Base-by-base conservation (phyloP, 2,113 vertebrate species). In the Penelope pileata region DNA sequence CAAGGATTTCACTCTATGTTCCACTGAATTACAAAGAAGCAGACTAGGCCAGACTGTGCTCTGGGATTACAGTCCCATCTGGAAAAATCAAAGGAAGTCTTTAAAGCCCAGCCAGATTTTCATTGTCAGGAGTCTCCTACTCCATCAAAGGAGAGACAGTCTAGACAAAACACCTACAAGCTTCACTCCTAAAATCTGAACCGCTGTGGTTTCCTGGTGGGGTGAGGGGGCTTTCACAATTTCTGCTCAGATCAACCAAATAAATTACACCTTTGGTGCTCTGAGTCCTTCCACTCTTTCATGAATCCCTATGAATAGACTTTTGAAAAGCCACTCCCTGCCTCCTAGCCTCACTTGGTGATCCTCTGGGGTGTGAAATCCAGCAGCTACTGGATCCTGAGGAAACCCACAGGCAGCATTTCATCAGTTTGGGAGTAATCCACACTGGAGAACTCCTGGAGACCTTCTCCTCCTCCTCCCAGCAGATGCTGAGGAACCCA, bases 161-260 rank as follows among this genome's bases (percentile, higher is more conserved):
- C 96, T 94, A 96, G 95, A 94, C 92, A 94, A 90, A 94, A 94
- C 93, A 96, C 90, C 85, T 96, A 96, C 91, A 94, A 95, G 90
- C 63, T 83, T 69, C 78, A 32, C 40, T 85, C 84, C 36, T 90
- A 6, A 91, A 93, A 93, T 90, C 24, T 10, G 56, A 73, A 45
- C 78, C 23, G 18, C 10, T 93, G 78, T 76, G 91, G 74, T 34
- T 91, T 85, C 62, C 64, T 82, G 87, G 45, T 10, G 56, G 94
- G 60, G n/a, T 29, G 60, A 36, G 12, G 47, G n/a, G 26, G 11
- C 88, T 93, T 93, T 91, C 72, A 69, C 75, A 83, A 38, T 95
- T 94, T 94, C 91, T 94, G 51, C 66, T 90, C 34, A 79, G 81
- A 78, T 75, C 84, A 75, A 85, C 87, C 58, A 62, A 51, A 91